A percentile compares a stretch with the other conserved stretches of the same genome.
Conservation (phyloP, 1,140 invertebrate species). For the Coenobita brevimanus region DNA sequence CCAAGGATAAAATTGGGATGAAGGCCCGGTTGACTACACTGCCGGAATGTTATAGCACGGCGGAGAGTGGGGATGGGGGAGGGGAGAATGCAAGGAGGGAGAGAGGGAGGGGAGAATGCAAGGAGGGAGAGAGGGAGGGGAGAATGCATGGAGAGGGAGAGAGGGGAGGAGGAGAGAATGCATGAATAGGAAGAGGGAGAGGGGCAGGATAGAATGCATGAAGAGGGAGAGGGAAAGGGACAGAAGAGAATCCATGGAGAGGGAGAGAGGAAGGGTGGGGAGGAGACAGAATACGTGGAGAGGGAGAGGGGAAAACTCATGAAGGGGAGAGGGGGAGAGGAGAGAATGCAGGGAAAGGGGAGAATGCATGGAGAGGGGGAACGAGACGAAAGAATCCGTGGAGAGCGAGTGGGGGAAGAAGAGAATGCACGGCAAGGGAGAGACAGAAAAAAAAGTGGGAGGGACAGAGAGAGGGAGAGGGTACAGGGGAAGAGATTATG, state of each 20-base stretch:
- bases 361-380: neutral
- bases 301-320: neutral
- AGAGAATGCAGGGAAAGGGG: neutral
- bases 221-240: neutral
- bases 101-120: neutral
- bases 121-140: neutral
- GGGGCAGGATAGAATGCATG: neutral
- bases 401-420: neutral
- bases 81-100: neutral
- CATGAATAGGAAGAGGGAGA: neutral
- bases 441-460: neutral
- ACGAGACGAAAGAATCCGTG: neutral
- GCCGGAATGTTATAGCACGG: slow-evolving; percentile 13
- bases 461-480: neutral
- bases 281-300: neutral
- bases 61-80: neutral
- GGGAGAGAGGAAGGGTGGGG: neutral
- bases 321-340: neutral
- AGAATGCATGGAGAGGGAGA: too few species aligned
- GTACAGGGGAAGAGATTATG: too few species aligned
- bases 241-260: neutral
- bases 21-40: slow-evolving; percentile 23
- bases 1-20: slow-evolving; percentile 35
- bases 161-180: neutral
- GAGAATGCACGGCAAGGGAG: neutral